Percentiles rank a stretch among this genome's conserved stretches.
phyloP scores from a whole-genome alignment of 1,140 invertebrate genomes.

The Andricus grossulariae region DNA sequence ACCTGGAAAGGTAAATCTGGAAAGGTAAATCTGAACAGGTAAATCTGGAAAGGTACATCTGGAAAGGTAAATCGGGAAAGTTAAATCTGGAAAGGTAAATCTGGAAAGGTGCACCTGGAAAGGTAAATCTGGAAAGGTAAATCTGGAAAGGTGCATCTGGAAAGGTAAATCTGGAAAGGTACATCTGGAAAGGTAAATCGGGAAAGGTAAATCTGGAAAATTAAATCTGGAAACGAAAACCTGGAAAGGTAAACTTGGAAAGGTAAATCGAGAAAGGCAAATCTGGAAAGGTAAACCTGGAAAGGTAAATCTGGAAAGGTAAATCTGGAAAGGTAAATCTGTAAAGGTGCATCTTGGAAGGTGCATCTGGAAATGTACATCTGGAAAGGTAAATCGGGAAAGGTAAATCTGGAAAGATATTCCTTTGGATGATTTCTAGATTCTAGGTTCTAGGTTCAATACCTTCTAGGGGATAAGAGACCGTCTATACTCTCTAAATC shows the following conservation, averaged over 20 bases:
- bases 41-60: neutral
- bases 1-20: neutral
- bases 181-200: neutral
- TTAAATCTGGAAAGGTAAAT: neutral
- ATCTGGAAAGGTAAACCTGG: neutral
- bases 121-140: neutral
- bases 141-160: neutral
- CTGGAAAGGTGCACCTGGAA: neutral
- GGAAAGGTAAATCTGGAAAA: too few relatives aligned
- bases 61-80: neutral
- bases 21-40: neutral
- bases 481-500: too few relatives aligned
- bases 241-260: neutral
- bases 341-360: too few relatives aligned
- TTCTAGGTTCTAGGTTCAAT: too few relatives aligned
- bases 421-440: too few relatives aligned
- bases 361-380: neutral
- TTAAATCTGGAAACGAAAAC: too few relatives aligned
- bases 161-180: neutral
- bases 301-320: neutral
- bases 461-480: too few relatives aligned
- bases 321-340: neutral
- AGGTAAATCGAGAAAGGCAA: too few relatives aligned
- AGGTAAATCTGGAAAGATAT: neutral
- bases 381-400: neutral